Conservation (phyloP, 2,797 vertebrate species). For the Acrossocheilus fasciatus region DNA sequence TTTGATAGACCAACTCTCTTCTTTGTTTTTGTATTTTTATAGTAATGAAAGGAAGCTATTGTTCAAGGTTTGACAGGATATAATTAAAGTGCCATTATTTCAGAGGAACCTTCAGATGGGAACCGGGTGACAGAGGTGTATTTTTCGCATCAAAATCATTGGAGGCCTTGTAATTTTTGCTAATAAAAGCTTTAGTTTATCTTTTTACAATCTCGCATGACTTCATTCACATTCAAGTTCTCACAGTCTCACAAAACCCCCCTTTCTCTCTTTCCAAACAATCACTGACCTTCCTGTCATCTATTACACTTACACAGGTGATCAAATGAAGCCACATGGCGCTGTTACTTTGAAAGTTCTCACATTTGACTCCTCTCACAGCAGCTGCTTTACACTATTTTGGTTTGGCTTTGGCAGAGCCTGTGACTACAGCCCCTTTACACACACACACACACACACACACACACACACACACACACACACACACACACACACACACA, state of each 20-base stretch:
- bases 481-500: slow-evolving; percentile 55
- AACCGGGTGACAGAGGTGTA: slow-evolving; percentile 18
- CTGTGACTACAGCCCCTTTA: slow-evolving; percentile 63
- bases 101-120: slow-evolving; percentile 37
- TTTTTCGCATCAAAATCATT: slow-evolving; percentile 22
- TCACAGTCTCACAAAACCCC: not conserved
- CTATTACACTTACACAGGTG: slow-evolving; percentile 77
- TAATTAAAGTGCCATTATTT: slow-evolving; percentile 36
- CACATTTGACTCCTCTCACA: slow-evolving; percentile 75
- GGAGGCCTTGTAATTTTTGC: slow-evolving; percentile 2
- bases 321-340: slow-evolving; percentile 71
- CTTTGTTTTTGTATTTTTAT: not conserved
- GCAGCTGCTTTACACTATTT: slow-evolving; percentile 85
- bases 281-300: slow-evolving; percentile 81
- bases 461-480: slow-evolving; percentile 57
- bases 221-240: slow-evolving; percentile 11
- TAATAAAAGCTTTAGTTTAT: slow-evolving; percentile 19
- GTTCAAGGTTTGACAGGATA: slow-evolving; percentile 3
- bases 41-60: slow-evolving; percentile 28
- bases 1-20: not conserved
- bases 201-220: not conserved
- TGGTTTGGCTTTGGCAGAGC: slow-evolving; percentile 70
- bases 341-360: slow-evolving; percentile 75
- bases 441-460: slow-evolving; percentile 47
- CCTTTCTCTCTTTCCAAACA: slow-evolving; percentile 69